Base-by-base conservation (phyloP, 2,113 vertebrate species). In the Lota lota region DNA sequence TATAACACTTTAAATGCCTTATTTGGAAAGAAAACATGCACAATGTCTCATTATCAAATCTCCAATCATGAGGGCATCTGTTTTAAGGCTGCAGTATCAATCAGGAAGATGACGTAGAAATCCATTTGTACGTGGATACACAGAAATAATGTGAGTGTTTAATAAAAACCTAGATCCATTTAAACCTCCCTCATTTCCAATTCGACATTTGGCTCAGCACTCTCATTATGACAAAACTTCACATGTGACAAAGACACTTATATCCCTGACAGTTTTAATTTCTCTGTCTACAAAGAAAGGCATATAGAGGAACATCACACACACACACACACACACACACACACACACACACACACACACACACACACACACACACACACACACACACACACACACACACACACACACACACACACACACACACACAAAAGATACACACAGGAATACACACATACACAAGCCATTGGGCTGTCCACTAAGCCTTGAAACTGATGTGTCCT, bases 341-440 rank as follows among this genome's bases (percentile, higher is more conserved):
- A 14, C 18, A 56, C n/a, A n/a, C 16, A 56, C 17, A n/a, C 16
- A 56, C 15, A n/a, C 4, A 56, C 4, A 1, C 53, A 56, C 53
- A 5, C 17, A 18, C 14, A n/a, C 53, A 56, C 53, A n/a, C 53
- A 56, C 53, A n/a, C 53, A 56, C 53, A n/a, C 53, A 56, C 53
- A 56, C 53, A 56, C 53, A 56, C 53, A 53, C 51, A 53, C 51
- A 53, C 51, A 53, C 51, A 53, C 51, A 53, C 51, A 53, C 51
- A 53, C 51, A 53, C 51, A 53, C 51, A 53, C 51, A 53, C 51
- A 10, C 2, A 53, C 51, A 53, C 51, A 53, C 5, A 53, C 51
- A 53, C 51, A 16, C 51, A 53, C 51, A 53, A 2, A 14, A 14
- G 17, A 33, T 33, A 4, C 28, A 33, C 28, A 33, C 28, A 33